Percentiles rank a stretch among this genome's conserved stretches.
Conservation (phyloP, 2,888 invertebrate species). For the Athrips mouffetella region DNA sequence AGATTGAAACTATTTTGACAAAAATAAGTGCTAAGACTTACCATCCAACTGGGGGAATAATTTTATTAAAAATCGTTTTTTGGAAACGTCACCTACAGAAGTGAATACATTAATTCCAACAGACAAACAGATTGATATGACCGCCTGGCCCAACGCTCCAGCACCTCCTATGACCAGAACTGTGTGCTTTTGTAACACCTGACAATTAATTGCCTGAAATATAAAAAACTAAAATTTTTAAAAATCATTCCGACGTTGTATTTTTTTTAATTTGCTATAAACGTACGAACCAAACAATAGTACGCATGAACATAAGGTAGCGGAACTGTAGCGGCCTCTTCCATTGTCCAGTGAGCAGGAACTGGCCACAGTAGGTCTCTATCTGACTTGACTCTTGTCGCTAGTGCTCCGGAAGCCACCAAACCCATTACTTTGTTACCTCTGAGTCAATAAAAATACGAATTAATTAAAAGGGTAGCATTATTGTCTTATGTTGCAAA, state of each 20-base stretch:
- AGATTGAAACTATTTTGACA: too few relatives aligned
- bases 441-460: conserved; percentile 33
- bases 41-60: conserved; percentile 46
- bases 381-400: conserved; percentile 75
- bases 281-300: conserved; percentile 44
- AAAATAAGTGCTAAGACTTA: too few relatives aligned
- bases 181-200: too few relatives aligned
- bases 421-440: conserved; percentile 82
- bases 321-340: conserved; percentile 86
- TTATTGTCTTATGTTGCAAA: too few relatives aligned
- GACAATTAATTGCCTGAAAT: too few relatives aligned
- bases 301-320: conserved; percentile 71
- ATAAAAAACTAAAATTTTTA: too few relatives aligned
- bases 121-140: conserved; percentile 35
- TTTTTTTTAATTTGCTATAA: too few relatives aligned
- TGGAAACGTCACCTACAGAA: conserved; percentile 37
- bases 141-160: conserved; percentile 6
- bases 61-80: conserved; percentile 39
- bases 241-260: too few relatives aligned
- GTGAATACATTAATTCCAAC: conserved; percentile 39
- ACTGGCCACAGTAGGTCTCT: conserved; percentile 78
- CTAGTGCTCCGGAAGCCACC: conserved; percentile 68
- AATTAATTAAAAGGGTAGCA: neutral
- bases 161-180: conserved; percentile 1
- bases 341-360: conserved; percentile 81